These are phyloP conservation scores for Condylostylus longicornis DNA, from an alignment of 1,140 invertebrate species.

Conservation along the genomic window DNA sequence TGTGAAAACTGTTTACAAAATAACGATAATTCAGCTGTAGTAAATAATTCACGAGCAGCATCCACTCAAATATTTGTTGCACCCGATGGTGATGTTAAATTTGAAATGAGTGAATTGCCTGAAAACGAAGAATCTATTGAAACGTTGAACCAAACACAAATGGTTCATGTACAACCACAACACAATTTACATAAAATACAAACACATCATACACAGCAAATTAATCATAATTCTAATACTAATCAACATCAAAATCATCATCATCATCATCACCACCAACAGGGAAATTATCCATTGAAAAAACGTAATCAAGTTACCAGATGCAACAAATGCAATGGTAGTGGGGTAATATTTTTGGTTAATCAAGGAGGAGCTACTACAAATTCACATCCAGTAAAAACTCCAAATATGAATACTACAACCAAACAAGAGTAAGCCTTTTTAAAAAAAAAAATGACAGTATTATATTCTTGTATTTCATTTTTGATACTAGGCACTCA, in stretches of 20 bases:
- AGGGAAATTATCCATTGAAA: conserved; percentile 63
- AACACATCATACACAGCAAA: conserved; percentile 21
- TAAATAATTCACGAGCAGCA: background rate
- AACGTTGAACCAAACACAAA: too few relatives aligned
- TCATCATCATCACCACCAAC: conserved; percentile 10
- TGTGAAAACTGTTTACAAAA: conserved; percentile 42
- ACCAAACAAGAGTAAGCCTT: conserved; percentile 29
- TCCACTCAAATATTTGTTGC: conserved; percentile 46
- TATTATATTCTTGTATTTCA: background rate
- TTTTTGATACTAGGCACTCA: conserved; percentile 19
- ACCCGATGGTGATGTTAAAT: conserved; percentile 40
- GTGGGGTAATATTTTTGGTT: conserved; percentile 69
- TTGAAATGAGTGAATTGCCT: conserved; percentile 37
- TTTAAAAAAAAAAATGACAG: background rate
- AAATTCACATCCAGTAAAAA: conserved; percentile 13
- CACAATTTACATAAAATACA: conserved; percentile 35
- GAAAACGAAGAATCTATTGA: conserved; percentile 27
- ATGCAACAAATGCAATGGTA: conserved; percentile 74
- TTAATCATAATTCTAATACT: conserved; percentile 26
- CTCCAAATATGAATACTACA: conserved; percentile 11
- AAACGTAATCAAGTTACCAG: conserved; percentile 68
- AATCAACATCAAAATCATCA: conserved; percentile 24
- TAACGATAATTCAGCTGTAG: conserved; percentile 33
- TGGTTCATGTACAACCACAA: too few relatives aligned
- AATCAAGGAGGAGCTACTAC: conserved; percentile 34